These are phyloP conservation scores for Diloba caeruleocephala DNA, from an alignment of 2,888 invertebrate genomes.

Conservation along the genomic window DNA sequence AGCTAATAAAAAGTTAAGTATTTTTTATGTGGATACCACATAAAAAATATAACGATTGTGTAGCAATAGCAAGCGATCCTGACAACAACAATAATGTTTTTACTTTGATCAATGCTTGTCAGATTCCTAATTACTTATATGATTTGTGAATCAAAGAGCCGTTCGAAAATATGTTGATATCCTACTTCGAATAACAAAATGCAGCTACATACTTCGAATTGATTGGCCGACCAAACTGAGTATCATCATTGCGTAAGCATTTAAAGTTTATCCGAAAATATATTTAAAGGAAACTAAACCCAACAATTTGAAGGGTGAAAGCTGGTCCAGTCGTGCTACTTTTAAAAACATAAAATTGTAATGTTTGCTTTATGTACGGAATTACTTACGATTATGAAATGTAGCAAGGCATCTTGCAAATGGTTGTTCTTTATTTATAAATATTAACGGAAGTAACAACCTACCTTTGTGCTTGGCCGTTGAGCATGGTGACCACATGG, in stretches of 20 bases:
- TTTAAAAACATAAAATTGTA: slow-evolving; percentile 24
- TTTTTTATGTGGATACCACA: no score
- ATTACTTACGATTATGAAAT: slow-evolving; percentile 25
- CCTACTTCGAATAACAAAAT: no score
- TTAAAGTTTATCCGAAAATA: slow-evolving; percentile 17
- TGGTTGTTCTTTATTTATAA: slow-evolving; percentile 14
- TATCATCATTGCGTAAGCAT: slow-evolving; percentile 16
- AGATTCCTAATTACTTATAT: neutral
- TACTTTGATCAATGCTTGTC: no score
- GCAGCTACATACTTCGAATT: neutral
- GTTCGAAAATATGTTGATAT: no score
- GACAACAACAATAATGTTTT: neutral
- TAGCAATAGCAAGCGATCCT: slow-evolving; percentile 1
- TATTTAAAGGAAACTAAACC: slow-evolving; percentile 28
- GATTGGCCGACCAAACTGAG: neutral
- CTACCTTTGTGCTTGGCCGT: slow-evolving; percentile 86
- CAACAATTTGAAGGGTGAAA: slow-evolving; percentile 32
- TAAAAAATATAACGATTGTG: slow-evolving; percentile 4
- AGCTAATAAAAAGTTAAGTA: slow-evolving; percentile 12
- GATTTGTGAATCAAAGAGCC: no score
- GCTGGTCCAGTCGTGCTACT: slow-evolving; percentile 34
- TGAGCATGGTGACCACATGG: slow-evolving; percentile 87
- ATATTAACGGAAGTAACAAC: slow-evolving; percentile 40
- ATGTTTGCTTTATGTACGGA: slow-evolving; percentile 17
- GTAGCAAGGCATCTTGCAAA: slow-evolving; percentile 5